A percentile compares a stretch with the other conserved stretches of the same genome.
phyloP scores from a whole-genome alignment of 2,888 invertebrate genomes.

The Nemapogon koenigi region DNA sequence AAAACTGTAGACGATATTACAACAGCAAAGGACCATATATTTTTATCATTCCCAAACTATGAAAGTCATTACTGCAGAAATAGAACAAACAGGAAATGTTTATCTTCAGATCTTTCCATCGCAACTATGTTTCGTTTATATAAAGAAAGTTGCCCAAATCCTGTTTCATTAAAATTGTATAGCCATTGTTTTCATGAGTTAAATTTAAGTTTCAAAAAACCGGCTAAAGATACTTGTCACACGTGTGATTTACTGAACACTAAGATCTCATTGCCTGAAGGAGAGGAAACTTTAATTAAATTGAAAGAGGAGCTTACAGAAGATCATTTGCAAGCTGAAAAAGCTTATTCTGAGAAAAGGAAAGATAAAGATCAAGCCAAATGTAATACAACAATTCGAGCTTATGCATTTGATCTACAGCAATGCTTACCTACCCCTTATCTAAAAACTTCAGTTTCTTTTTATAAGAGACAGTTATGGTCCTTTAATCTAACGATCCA shows the following conservation, averaged over 20 bases:
- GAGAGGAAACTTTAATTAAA: not conserved
- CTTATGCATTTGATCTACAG: constrained; percentile 17
- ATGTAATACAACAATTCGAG: constrained; percentile 4
- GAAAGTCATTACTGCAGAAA: constrained; percentile 18
- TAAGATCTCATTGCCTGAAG: not conserved
- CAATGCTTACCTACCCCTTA: constrained; percentile 19
- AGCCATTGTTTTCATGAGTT: constrained; percentile 16
- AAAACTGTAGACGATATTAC: no score
- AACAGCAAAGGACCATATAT: no score
- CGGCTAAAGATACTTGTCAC: constrained; percentile 13
- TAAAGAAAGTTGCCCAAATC: constrained; percentile 14
- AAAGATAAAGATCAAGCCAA: not conserved
- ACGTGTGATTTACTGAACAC: not conserved
- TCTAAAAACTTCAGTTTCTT: constrained; percentile 16
- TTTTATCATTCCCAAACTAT: constrained; percentile 16
- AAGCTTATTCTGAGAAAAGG: not conserved
- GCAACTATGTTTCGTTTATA: constrained; percentile 17
- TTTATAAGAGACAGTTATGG: constrained; percentile 19
- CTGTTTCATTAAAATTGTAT: constrained; percentile 16
- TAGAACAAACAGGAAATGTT: constrained; percentile 16
- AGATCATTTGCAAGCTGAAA: not conserved
- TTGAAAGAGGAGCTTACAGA: not conserved
- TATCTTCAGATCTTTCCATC: constrained; percentile 16
- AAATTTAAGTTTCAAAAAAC: constrained; percentile 17
- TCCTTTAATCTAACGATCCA: constrained; percentile 19